Conservation (phyloP, 2,113 vertebrate species). For the Oenanthe oenanthe region DNA sequence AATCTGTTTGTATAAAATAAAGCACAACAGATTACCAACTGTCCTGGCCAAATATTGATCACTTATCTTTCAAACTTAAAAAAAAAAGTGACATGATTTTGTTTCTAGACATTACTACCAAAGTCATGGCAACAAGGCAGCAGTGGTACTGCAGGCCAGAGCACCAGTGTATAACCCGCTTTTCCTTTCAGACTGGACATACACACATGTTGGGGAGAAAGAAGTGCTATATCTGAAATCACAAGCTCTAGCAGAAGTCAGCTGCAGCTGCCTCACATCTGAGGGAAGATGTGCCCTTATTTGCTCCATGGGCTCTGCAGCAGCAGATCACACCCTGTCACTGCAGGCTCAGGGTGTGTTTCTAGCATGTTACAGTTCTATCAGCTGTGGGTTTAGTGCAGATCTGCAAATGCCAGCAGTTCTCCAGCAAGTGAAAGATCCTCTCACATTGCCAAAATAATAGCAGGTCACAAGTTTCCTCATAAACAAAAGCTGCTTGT, state of each 20-base stretch:
- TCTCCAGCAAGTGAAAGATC: conserved; percentile 26
- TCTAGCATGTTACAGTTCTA: background rate
- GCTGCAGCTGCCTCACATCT: background rate
- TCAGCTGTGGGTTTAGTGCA: background rate
- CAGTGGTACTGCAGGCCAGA: background rate
- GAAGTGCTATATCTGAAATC: background rate
- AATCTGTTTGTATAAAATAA: background rate
- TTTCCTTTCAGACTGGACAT: background rate
- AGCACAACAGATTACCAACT: background rate
- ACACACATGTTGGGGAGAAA: background rate
- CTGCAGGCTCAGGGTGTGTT: background rate
- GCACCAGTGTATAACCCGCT: background rate
- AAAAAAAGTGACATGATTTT: background rate
- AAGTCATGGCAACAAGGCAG: background rate
- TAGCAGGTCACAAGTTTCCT: conserved; percentile 45
- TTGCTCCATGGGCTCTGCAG: background rate
- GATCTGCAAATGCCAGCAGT: conserved; percentile 41
- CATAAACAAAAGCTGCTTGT: conserved; percentile 45
- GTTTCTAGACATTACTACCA: background rate
- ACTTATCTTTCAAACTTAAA: background rate
- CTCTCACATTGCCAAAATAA: conserved; percentile 13
- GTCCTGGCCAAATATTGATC: background rate
- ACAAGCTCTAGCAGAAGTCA: background rate
- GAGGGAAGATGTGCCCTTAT: background rate
- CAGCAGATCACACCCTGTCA: background rate